A percentile compares a stretch with the other conserved stretches of the same genome.
phyloP scores from a whole-genome alignment of 1,140 invertebrate genomes.

The Saccostrea cuccullata region DNA sequence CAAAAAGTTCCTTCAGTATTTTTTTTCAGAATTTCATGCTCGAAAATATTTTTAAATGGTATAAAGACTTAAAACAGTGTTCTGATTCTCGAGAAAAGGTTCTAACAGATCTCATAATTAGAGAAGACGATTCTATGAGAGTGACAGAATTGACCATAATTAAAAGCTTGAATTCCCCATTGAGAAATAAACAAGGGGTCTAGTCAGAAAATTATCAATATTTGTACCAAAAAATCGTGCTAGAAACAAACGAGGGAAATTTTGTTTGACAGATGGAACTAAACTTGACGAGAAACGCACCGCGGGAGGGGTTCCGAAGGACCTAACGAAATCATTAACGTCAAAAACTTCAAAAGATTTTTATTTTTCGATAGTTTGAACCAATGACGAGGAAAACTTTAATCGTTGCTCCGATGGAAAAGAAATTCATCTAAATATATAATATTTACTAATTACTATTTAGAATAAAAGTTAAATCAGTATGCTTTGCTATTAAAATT shows the following conservation, averaged over 20 bases:
- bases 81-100: background rate
- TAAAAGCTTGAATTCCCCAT: slow-evolving; percentile 33
- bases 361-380: background rate
- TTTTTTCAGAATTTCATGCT: no score
- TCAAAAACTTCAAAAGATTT: slow-evolving; percentile 12
- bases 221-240: slow-evolving; percentile 23
- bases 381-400: background rate
- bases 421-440: no score
- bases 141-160: slow-evolving; percentile 5
- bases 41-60: no score
- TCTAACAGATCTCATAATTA: background rate
- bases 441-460: no score
- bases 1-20: no score
- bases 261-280: slow-evolving; percentile 34
- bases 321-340: slow-evolving; percentile 22
- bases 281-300: slow-evolving; percentile 17
- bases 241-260: slow-evolving; percentile 25
- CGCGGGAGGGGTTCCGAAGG: slow-evolving; percentile 22
- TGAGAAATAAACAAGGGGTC: slow-evolving; percentile 28
- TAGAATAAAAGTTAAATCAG: no score
- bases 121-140: background rate
- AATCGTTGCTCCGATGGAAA: background rate
- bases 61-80: background rate
- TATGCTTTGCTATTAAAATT: no score
- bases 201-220: slow-evolving; percentile 30